phyloP scores from a whole-genome alignment of 2,888 invertebrate species.

The Azorinus chamasolen region DNA sequence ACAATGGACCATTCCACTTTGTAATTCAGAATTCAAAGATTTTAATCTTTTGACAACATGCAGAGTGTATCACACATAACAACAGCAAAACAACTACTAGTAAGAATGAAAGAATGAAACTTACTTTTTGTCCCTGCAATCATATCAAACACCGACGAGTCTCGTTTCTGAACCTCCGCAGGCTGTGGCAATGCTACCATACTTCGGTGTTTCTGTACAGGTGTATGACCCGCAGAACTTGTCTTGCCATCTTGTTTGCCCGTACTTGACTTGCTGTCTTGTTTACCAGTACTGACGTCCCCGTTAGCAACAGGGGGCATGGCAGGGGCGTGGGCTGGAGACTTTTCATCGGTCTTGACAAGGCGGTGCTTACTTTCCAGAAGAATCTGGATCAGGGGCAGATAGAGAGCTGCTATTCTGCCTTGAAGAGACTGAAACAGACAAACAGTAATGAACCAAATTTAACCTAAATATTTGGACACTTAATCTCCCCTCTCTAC shows the following conservation, averaged over 20 bases:
- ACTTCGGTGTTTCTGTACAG: conserved; percentile 57
- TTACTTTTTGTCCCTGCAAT: conserved; percentile 80
- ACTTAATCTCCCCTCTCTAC: no score
- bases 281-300: conserved; percentile 44
- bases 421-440: conserved; percentile 90
- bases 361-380: conserved; percentile 95
- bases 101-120: conserved; percentile 8
- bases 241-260: conserved; percentile 38
- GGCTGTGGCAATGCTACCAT: conserved; percentile 54
- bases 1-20: no score
- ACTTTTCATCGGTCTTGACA: conserved; percentile 66
- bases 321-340: conserved; percentile 36
- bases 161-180: conserved; percentile 56
- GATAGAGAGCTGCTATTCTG: conserved; percentile 95
- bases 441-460: neutral
- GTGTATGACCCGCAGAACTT: conserved; percentile 47
- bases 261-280: conserved; percentile 31
- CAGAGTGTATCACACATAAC: neutral
- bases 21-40: no score
- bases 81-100: neutral
- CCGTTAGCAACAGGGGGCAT: conserved; percentile 64
- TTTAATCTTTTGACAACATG: conserved; percentile 6
- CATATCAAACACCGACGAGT: conserved; percentile 79
- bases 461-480: no score
- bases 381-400: conserved; percentile 96